A percentile compares a stretch with the other conserved stretches of the same genome.
These are phyloP conservation scores for Nebria ingens DNA, from an alignment of 1,140 invertebrate genomes.

Conservation along the genomic window DNA sequence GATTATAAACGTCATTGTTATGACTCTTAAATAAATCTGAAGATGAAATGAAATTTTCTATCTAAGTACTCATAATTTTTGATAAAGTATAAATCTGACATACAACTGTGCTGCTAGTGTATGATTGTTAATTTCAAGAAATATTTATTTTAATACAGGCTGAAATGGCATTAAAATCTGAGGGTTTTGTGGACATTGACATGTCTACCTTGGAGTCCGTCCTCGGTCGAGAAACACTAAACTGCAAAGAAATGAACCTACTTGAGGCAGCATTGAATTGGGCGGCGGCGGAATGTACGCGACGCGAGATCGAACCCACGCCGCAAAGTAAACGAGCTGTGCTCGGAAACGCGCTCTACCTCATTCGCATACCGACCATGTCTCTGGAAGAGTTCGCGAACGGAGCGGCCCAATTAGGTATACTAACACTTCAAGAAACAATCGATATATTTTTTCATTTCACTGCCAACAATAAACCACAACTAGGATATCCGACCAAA, in stretches of 20 bases:
- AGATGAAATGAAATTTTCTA: too few species aligned
- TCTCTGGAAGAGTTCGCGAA: slow-evolving; percentile 84
- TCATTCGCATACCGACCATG: slow-evolving; percentile 86
- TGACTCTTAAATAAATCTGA: too few species aligned
- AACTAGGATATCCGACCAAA: slow-evolving; percentile 68
- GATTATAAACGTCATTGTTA: too few species aligned
- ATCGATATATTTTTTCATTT: slow-evolving; percentile 88
- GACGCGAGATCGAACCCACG: slow-evolving; percentile 67
- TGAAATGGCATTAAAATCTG: slow-evolving; percentile 86
- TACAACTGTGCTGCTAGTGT: too few species aligned
- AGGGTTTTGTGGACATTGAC: slow-evolving; percentile 87
- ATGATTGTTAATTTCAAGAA: too few species aligned
- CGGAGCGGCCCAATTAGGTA: slow-evolving; percentile 76
- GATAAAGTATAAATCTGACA: too few species aligned
- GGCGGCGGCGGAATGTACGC: slow-evolving; percentile 74
- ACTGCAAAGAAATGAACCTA: slow-evolving; percentile 81
- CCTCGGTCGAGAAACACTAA: slow-evolving; percentile 76
- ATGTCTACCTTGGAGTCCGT: slow-evolving; percentile 80
- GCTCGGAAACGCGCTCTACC: slow-evolving; percentile 66
- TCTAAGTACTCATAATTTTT: too few species aligned
- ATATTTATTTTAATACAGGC: slow-evolving; percentile 52
- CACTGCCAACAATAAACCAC: slow-evolving; percentile 72
- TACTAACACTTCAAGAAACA: slow-evolving; percentile 79
- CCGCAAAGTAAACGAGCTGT: slow-evolving; percentile 59
- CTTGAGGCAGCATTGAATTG: slow-evolving; percentile 84